A percentile compares a stretch with the other conserved stretches of the same genome.
These are phyloP conservation scores for Drosophila limbata DNA, from an alignment of 2,888 invertebrate species.

Conservation along the genomic window DNA sequence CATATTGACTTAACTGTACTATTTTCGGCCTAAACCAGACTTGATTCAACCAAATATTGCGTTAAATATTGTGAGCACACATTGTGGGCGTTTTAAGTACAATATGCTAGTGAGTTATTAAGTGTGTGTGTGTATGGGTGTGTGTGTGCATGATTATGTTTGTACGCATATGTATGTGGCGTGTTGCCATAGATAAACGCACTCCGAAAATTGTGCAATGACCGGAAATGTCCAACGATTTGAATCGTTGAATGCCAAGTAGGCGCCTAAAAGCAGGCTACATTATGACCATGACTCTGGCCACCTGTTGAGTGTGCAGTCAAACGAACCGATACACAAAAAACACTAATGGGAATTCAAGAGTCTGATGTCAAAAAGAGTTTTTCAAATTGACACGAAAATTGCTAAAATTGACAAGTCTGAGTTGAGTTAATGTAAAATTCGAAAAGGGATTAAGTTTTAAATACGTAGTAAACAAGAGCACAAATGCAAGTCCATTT, in stretches of 20 bases:
- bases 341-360: slow-evolving; percentile 11
- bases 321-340: slow-evolving; percentile 15
- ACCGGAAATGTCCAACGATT: slow-evolving; percentile 53
- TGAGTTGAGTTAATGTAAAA: neutral
- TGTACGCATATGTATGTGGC: slow-evolving; percentile 22
- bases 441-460: neutral
- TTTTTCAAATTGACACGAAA: neutral
- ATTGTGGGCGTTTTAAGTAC: slow-evolving; percentile 46
- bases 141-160: slow-evolving; percentile 1
- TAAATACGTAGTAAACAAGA: neutral
- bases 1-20: slow-evolving; percentile 25
- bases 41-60: slow-evolving; percentile 24
- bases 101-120: neutral
- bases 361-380: slow-evolving; percentile 1
- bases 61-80: slow-evolving; percentile 28
- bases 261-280: slow-evolving; percentile 31
- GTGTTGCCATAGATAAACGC: slow-evolving; percentile 48
- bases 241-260: slow-evolving; percentile 30
- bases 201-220: slow-evolving; percentile 56
- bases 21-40: slow-evolving; percentile 24
- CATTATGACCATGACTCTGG: neutral
- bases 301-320: slow-evolving; percentile 45
- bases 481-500: neutral
- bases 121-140: neutral
- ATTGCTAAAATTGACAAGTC: slow-evolving; percentile 1